Percentiles rank a stretch among this genome's conserved stretches.
Evolutionary conservation across 2,888 invertebrate genomes (phyloP).

Genomic region (Oasisia sp.): DNA sequence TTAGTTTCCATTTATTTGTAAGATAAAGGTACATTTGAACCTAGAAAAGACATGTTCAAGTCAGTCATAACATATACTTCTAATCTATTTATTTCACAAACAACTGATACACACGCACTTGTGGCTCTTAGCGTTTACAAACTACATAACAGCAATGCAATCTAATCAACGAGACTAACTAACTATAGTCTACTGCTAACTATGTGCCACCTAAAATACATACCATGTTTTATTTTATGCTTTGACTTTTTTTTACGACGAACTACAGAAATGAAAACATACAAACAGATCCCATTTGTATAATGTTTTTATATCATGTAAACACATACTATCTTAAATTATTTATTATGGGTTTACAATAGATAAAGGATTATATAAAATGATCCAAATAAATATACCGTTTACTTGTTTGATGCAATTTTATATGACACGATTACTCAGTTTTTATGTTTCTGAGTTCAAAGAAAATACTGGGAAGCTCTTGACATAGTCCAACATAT

Average conservation of each 20-base stretch:
- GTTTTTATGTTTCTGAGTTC: background rate
- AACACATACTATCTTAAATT: too few species aligned
- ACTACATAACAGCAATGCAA: background rate
- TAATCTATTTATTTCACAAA: background rate
- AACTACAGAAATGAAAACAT: slow-evolving; percentile 3
- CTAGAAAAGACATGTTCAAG: too few species aligned
- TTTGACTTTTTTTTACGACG: slow-evolving; percentile 11
- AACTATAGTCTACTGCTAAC: background rate
- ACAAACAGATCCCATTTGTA: background rate
- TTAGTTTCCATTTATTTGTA: too few species aligned
- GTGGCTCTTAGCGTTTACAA: background rate
- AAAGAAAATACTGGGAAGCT: background rate
- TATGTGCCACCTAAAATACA: background rate
- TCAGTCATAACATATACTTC: background rate
- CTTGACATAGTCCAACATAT: too few species aligned
- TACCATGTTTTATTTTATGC: slow-evolving; percentile 17
- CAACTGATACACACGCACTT: background rate
- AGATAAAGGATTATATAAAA: background rate
- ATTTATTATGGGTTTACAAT: background rate
- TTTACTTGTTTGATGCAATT: background rate
- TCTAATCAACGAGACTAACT: background rate
- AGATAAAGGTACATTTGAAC: too few species aligned
- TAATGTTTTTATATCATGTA: background rate
- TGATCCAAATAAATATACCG: background rate
- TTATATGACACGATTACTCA: background rate